Evolutionary conservation across 2,113 vertebrate species (phyloP).

Genomic region (Speoplatyrhinus poulsoni): DNA sequence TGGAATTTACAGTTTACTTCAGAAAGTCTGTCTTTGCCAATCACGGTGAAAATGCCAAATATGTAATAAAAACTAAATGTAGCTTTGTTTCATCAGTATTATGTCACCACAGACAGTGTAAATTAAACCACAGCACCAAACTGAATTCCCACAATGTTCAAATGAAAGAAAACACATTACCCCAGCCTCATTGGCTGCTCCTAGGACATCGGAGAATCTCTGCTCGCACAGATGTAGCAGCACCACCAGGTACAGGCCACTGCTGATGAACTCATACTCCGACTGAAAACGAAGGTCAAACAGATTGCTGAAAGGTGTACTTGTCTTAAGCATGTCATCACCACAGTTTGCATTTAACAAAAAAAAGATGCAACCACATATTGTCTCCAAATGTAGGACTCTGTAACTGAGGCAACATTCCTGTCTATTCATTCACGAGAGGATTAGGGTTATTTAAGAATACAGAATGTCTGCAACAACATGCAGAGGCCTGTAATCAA

Average conservation of each 20-base stretch:
- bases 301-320: not conserved
- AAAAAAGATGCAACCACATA: too few species aligned
- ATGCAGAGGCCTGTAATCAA: not conserved
- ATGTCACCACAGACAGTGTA: not conserved
- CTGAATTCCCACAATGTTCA: too few species aligned
- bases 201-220: constrained; percentile 95
- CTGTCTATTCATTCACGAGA: too few species aligned
- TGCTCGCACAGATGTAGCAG: constrained; percentile 95
- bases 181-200: constrained; percentile 89
- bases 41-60: too few species aligned
- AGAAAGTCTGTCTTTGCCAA: too few species aligned
- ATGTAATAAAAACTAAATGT: too few species aligned
- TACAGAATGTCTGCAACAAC: too few species aligned
- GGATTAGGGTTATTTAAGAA: too few species aligned
- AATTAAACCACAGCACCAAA: not conserved
- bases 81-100: not conserved
- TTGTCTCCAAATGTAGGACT: too few species aligned
- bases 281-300: constrained; percentile 75
- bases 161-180: constrained; percentile 67
- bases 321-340: not conserved
- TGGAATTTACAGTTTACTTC: not conserved
- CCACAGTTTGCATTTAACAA: not conserved
- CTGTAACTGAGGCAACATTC: too few species aligned
- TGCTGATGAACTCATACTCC: constrained; percentile 97
- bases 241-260: constrained; percentile 95